Conservation (phyloP, 1,140 invertebrate genomes). For the Drosophila asahinai region DNA sequence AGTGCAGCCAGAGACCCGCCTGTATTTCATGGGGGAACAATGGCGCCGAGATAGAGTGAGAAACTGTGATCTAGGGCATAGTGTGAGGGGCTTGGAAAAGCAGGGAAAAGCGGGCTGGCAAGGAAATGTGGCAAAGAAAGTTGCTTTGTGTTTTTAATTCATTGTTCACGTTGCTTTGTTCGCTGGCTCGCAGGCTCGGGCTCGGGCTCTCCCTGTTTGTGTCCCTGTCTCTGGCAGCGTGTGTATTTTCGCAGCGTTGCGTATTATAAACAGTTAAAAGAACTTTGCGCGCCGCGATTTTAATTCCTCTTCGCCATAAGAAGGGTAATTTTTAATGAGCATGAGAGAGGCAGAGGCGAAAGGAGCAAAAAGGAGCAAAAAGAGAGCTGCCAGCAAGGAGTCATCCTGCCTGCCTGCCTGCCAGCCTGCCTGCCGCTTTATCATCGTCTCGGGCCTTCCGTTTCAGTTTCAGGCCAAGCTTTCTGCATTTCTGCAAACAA, state of each 20-base stretch:
- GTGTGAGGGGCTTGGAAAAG: neutral
- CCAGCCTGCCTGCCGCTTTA: slow-evolving; percentile 30
- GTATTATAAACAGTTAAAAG: slow-evolving; percentile 80
- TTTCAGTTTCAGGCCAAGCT: slow-evolving; percentile 49
- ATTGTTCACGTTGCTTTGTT: slow-evolving; percentile 58
- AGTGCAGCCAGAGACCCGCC: slow-evolving; percentile 17
- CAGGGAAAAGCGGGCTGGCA: neutral
- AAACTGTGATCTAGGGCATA: slow-evolving; percentile 2
- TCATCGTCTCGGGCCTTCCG: slow-evolving; percentile 62
- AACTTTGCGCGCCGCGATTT: slow-evolving; percentile 71
- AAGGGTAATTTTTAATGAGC: slow-evolving; percentile 82
- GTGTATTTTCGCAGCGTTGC: slow-evolving; percentile 66
- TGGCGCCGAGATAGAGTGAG: slow-evolving; percentile 5
- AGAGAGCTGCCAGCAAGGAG: slow-evolving; percentile 42
- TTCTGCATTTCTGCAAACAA: slow-evolving; percentile 55
- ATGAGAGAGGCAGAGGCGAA: slow-evolving; percentile 14
- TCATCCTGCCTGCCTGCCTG: slow-evolving; percentile 29
- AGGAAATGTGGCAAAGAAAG: slow-evolving; percentile 46
- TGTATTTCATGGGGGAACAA: slow-evolving; percentile 31
- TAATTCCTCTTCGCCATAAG: slow-evolving; percentile 75
- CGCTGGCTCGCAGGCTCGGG: neutral
- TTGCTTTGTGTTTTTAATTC: slow-evolving; percentile 63
- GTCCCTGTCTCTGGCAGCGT: slow-evolving; percentile 15
- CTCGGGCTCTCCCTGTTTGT: slow-evolving; percentile 3
- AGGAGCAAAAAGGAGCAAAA: slow-evolving; percentile 20